phyloP scores from a whole-genome alignment of 2,797 vertebrate genomes.

The Scleropages formosus region DNA sequence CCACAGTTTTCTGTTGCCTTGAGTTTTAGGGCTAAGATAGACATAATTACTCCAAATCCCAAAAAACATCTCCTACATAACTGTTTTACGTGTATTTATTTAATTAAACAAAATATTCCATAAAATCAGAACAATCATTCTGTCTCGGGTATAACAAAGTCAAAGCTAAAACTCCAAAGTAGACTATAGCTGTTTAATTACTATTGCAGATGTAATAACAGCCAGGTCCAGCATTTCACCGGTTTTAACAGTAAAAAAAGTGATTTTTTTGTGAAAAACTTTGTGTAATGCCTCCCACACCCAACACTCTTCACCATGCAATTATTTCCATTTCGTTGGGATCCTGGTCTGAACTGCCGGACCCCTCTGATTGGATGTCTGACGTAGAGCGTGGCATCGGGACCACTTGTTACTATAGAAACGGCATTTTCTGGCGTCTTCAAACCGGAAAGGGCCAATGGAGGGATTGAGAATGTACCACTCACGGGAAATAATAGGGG shows the following conservation, averaged over 20 bases:
- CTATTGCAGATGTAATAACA: too few species aligned
- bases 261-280: too few species aligned
- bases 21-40: background rate
- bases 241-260: too few species aligned
- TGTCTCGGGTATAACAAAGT: too few species aligned
- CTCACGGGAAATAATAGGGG: background rate
- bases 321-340: too few species aligned
- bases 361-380: background rate
- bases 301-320: background rate
- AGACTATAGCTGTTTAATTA: too few species aligned
- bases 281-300: background rate
- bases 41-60: background rate
- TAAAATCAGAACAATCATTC: too few species aligned
- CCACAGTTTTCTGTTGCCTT: background rate
- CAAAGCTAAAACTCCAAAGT: too few species aligned
- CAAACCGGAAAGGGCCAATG: slow-evolving; percentile 60
- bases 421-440: slow-evolving; percentile 50
- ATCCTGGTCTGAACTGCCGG: too few species aligned
- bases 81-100: too few species aligned
- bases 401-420: slow-evolving; percentile 50
- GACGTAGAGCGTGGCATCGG: background rate
- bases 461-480: slow-evolving; percentile 55
- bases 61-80: background rate
- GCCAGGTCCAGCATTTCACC: too few species aligned
- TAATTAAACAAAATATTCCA: too few species aligned